phyloP scores from a whole-genome alignment of 1,140 invertebrate genomes.

The Aphis gossypii region DNA sequence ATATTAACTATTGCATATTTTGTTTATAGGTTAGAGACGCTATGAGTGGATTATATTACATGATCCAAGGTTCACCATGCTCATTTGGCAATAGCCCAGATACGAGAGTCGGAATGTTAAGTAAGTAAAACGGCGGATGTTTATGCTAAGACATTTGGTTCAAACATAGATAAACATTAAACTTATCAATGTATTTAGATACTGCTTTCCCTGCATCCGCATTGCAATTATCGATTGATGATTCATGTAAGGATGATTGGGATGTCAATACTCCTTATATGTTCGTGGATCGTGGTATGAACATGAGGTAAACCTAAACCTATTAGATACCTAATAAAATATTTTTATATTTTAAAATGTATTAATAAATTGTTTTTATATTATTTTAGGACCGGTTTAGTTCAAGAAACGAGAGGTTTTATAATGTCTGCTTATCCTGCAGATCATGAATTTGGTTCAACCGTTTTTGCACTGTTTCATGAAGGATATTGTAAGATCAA shows the following conservation, averaged over 20 bases:
- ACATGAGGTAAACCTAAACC: neutral
- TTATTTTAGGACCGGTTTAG: neutral
- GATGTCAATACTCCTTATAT: neutral
- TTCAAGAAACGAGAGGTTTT: neutral
- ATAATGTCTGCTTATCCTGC: neutral
- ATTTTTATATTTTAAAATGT: neutral
- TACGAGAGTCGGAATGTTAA: neutral
- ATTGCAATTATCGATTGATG: neutral
- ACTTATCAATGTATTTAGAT: neutral
- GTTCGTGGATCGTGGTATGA: neutral
- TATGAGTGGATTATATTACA: neutral
- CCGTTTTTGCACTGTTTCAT: rapidly evolving
- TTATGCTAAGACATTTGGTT: neutral
- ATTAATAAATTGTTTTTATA: neutral
- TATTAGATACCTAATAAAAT: neutral
- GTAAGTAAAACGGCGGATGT: neutral
- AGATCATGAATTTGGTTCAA: neutral
- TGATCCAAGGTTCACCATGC: neutral
- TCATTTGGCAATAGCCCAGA: rapidly evolving
- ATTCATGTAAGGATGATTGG: neutral
- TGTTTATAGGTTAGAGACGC: neutral
- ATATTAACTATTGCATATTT: too few relatives aligned
- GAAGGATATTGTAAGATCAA: constrained; percentile 17
- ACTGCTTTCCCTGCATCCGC: neutral
- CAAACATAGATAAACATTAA: neutral